These are phyloP conservation scores for Phyllopteryx taeniolatus DNA, from an alignment of 2,113 vertebrate genomes.

Conservation along the genomic window DNA sequence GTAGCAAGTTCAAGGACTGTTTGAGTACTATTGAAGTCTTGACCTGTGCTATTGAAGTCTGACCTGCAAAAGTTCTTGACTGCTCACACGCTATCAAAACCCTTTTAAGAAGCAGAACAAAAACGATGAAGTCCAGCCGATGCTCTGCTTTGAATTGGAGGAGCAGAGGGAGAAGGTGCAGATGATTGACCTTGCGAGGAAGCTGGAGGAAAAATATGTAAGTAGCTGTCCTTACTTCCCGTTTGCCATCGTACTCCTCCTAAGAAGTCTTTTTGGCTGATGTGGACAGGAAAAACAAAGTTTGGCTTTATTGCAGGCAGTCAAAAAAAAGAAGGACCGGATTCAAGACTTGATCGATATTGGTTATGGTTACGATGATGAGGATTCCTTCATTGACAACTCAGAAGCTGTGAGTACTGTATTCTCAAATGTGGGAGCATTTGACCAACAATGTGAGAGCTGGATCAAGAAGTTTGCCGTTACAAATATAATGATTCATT, in stretches of 20 bases:
- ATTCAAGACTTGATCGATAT: slow-evolving; percentile 93
- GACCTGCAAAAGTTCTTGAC: background rate
- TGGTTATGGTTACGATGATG: slow-evolving; percentile 92
- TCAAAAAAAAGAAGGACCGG: slow-evolving; percentile 82
- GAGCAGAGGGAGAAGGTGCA: slow-evolving; percentile 77
- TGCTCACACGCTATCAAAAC: background rate
- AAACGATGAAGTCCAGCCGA: slow-evolving; percentile 35
- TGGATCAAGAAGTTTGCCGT: too few relatives aligned
- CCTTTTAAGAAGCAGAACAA: slow-evolving; percentile 15
- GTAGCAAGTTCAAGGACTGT: too few relatives aligned
- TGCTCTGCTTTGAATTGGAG: slow-evolving; percentile 52
- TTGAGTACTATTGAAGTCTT: background rate
- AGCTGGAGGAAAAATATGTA: slow-evolving; percentile 90
- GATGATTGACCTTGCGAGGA: slow-evolving; percentile 77
- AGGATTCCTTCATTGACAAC: slow-evolving; percentile 97
- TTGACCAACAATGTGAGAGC: background rate
- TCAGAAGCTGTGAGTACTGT: slow-evolving; percentile 87
- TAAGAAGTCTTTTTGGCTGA: background rate
- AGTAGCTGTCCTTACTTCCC: slow-evolving; percentile 37
- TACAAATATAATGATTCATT: too few relatives aligned
- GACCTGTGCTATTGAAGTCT: background rate
- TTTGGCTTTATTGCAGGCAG: slow-evolving; percentile 63
- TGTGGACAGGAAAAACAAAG: background rate
- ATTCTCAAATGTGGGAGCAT: background rate
- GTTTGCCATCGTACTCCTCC: background rate